A percentile compares a stretch with the other conserved stretches of the same genome.
Conservation (phyloP, 1,140 invertebrate species). For the Doryteuthis pealeii region DNA sequence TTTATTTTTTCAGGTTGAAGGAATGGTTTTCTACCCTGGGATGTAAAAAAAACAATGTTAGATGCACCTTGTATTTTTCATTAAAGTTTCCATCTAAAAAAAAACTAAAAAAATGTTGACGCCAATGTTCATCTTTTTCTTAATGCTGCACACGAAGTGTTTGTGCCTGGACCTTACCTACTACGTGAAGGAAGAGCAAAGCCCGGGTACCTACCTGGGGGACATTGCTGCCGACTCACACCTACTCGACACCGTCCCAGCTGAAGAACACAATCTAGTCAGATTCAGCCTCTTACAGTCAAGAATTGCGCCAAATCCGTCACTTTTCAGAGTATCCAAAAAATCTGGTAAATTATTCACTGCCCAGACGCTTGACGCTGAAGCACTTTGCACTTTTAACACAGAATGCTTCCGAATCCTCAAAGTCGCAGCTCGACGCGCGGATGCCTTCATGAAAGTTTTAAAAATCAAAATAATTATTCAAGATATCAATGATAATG, state of each 20-base stretch:
- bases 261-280: not conserved
- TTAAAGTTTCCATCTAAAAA: too few species aligned
- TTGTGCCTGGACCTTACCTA: conserved; percentile 26
- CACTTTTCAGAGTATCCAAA: not conserved
- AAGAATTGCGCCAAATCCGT: too few species aligned
- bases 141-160: not conserved
- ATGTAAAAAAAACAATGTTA: too few species aligned
- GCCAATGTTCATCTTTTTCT: too few species aligned
- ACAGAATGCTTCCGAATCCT: not conserved
- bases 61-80: too few species aligned
- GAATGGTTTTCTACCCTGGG: too few species aligned
- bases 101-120: too few species aligned
- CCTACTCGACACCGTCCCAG: conserved; percentile 18
- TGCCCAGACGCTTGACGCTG: not conserved
- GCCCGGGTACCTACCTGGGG: conserved; percentile 28
- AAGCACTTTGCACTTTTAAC: not conserved
- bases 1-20: too few species aligned
- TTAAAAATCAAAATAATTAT: too few species aligned
- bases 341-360: not conserved
- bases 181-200: conserved; percentile 28
- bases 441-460: not conserved
- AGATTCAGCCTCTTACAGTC: not conserved
- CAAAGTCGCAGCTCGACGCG: not conserved
- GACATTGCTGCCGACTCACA: conserved; percentile 39
- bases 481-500: conserved; percentile 73